Evolutionary conservation across 2,113 vertebrate species (phyloP).

Genomic region (Pterocles gutturalis): DNA sequence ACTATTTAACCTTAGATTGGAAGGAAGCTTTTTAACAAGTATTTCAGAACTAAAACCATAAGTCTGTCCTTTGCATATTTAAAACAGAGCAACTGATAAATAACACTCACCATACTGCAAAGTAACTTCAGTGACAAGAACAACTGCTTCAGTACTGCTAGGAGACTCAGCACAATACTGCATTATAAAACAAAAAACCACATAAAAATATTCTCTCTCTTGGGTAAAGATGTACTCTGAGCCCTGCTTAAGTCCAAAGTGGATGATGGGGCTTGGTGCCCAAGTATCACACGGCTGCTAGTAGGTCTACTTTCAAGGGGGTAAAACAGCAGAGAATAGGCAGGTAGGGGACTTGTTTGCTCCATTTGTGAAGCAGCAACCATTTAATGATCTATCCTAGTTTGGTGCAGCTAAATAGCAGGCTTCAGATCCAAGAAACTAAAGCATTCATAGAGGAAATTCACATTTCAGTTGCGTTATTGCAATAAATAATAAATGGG

Average conservation of each 20-base stretch:
- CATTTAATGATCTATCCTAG: not conserved
- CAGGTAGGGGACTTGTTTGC: not conserved
- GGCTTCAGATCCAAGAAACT: not conserved
- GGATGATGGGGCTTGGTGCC: not conserved
- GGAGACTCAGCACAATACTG: not conserved
- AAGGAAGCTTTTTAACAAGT: conserved; percentile 9
- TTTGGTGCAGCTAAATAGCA: not conserved
- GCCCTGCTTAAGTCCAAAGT: not conserved
- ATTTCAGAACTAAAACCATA: not conserved
- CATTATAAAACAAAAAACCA: not conserved
- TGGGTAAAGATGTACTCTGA: not conserved
- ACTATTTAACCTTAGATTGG: not conserved
- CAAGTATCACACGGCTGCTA: not conserved
- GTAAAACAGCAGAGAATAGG: not conserved
- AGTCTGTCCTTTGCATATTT: not conserved
- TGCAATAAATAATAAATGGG: not conserved
- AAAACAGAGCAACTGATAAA: not conserved
- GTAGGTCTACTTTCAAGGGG: not conserved
- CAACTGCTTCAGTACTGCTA: not conserved
- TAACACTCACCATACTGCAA: not conserved
- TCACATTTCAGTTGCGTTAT: not conserved
- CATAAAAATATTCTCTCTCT: not conserved
- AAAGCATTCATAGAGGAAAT: not conserved
- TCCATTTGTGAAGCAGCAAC: not conserved
- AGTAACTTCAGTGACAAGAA: not conserved